phyloP scores from a whole-genome alignment of 2,797 vertebrate genomes.

The Falco novaeseelandiae region DNA sequence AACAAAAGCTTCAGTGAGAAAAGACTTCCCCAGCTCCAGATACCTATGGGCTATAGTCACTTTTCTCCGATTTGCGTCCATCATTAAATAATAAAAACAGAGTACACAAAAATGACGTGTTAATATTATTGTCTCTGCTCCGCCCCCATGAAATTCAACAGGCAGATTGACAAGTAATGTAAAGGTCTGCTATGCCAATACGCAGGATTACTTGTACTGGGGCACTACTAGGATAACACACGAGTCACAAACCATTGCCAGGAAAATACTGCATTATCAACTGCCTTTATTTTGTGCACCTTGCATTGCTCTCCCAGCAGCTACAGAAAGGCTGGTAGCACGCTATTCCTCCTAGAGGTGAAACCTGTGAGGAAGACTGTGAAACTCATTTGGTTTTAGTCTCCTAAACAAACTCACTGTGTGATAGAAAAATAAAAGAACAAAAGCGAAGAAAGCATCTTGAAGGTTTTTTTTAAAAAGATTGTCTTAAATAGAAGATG shows the following conservation, averaged over 20 bases:
- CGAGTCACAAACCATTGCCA: neutral
- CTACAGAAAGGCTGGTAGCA: neutral
- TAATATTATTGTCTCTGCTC: neutral
- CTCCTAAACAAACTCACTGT: neutral
- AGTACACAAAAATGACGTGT: neutral
- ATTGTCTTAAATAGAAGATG: neutral
- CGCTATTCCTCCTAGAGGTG: neutral
- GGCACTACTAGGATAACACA: neutral
- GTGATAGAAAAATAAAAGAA: neutral
- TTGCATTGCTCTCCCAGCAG: neutral
- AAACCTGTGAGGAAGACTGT: neutral
- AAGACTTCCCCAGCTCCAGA: neutral
- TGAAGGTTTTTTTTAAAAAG: neutral
- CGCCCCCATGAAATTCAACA: neutral
- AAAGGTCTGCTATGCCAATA: neutral
- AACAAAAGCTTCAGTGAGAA: neutral
- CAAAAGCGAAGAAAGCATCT: accelerated
- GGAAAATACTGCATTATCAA: neutral
- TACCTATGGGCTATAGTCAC: neutral
- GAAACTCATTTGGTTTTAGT: neutral
- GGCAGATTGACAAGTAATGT: neutral
- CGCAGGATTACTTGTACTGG: neutral
- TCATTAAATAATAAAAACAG: neutral
- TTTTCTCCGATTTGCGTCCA: neutral
- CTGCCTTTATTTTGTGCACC: neutral